These are phyloP conservation scores for Ovis canadensis DNA, from an alignment of 2,113 vertebrate genomes.

Conservation along the genomic window DNA sequence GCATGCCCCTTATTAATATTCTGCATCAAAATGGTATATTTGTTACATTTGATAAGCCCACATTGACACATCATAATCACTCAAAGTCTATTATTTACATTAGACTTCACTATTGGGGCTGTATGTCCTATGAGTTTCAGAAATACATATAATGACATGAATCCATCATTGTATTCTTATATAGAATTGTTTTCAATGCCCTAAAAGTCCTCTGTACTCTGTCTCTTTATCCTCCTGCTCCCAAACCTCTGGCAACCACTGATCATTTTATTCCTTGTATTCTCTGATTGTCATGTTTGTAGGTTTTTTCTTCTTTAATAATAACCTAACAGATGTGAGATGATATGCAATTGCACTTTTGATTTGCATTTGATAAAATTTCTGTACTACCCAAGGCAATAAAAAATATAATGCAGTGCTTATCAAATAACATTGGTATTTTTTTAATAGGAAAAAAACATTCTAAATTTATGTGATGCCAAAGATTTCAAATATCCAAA, in stretches of 20 bases:
- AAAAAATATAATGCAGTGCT: background rate
- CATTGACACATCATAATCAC: background rate
- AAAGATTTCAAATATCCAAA: background rate
- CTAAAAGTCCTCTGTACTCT: background rate
- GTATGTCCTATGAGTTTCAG: background rate
- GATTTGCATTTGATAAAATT: background rate
- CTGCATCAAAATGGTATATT: background rate
- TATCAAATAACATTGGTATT: background rate
- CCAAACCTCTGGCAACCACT: background rate
- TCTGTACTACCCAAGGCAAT: background rate
- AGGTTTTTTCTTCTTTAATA: background rate
- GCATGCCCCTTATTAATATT: background rate
- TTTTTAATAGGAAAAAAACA: background rate
- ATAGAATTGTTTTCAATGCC: background rate
- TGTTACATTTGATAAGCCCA: background rate
- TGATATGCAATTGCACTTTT: background rate
- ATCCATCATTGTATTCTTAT: background rate
- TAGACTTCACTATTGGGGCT: background rate
- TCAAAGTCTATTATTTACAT: background rate
- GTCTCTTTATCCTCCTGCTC: background rate
- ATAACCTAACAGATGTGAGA: background rate
- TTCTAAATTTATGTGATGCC: background rate
- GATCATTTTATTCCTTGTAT: background rate
- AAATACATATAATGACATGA: background rate
- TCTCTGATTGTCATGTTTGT: background rate